These are phyloP conservation scores for Ptychochromis oligacanthus DNA, from an alignment of 2,113 vertebrate species.

Conservation along the genomic window DNA sequence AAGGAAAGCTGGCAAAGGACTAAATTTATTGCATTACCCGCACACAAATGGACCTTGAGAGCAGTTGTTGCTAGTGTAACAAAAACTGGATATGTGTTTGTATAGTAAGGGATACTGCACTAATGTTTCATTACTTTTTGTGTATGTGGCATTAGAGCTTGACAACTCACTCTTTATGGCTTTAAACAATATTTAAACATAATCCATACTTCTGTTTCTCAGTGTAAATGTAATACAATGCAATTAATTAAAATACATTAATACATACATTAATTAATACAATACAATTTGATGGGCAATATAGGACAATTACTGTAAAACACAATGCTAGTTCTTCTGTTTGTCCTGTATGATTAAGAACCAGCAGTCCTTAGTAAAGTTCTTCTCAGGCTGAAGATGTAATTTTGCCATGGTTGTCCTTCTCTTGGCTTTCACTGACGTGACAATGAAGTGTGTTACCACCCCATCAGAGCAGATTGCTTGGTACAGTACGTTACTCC, in stretches of 20 bases:
- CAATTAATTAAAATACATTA: no score
- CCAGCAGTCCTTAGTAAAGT: background rate
- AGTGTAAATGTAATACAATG: background rate
- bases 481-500: background rate
- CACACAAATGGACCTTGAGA: background rate
- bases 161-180: background rate
- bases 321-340: background rate
- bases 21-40: background rate
- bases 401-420: background rate
- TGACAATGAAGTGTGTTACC: background rate
- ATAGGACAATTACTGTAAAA: background rate
- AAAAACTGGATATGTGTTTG: background rate
- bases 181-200: background rate
- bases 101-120: no score
- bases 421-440: background rate
- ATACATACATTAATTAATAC: no score
- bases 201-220: background rate
- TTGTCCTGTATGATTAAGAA: background rate
- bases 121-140: background rate
- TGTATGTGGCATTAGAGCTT: background rate
- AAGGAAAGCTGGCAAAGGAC: constrained; percentile 12
- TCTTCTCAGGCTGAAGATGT: background rate
- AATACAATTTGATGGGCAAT: background rate
- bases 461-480: background rate
- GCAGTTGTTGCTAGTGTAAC: constrained; percentile 10